phyloP scores from a whole-genome alignment of 2,113 vertebrate genomes.

The Coturnix japonica region DNA sequence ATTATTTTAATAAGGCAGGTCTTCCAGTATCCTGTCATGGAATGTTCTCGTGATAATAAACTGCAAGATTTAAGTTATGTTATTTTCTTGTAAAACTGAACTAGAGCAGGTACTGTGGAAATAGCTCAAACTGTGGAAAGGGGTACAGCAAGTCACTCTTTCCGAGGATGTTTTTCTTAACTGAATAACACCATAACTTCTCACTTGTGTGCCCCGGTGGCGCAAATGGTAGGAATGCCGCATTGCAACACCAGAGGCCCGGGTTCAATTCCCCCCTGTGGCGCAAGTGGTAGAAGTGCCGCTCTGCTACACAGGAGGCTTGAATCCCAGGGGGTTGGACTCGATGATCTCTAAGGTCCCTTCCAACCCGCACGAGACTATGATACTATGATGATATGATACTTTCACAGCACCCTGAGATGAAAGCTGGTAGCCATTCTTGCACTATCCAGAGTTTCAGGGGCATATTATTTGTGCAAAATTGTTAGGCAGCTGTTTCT shows the following conservation, averaged over 20 bases:
- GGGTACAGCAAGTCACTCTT: accelerated
- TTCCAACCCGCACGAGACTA: too few species aligned
- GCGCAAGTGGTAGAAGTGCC: too few species aligned
- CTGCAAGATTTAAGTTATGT: background rate
- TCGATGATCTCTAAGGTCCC: too few species aligned
- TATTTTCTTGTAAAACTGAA: background rate
- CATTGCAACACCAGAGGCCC: too few species aligned
- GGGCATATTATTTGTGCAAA: background rate
- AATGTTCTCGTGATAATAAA: background rate
- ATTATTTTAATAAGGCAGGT: conserved; percentile 18
- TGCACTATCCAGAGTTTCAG: accelerated
- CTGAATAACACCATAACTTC: background rate
- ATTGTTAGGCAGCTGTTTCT: background rate
- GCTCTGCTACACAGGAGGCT: too few species aligned
- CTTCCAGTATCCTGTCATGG: background rate
- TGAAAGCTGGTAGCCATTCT: background rate
- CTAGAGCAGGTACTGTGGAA: background rate
- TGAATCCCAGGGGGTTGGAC: too few species aligned
- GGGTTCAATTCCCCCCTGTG: too few species aligned
- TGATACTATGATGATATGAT: too few species aligned
- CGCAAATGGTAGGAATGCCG: too few species aligned
- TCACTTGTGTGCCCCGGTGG: too few species aligned
- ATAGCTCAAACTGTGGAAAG: background rate
- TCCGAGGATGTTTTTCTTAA: background rate
- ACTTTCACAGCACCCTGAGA: background rate